Conservation (phyloP, 2,797 vertebrate species). For the Nothura maculosa region DNA sequence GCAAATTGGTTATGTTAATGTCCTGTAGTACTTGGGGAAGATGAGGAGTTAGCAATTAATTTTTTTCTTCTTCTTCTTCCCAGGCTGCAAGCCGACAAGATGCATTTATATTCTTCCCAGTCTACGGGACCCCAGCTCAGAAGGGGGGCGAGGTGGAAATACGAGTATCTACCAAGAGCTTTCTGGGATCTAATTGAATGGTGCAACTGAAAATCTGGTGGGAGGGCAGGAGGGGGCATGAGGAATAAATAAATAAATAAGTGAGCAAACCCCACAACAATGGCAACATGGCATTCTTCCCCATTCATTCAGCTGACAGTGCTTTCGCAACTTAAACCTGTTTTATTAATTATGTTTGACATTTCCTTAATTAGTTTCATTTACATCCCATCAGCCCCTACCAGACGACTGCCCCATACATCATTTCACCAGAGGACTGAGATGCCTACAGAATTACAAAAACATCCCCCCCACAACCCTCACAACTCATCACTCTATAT, state of each 20-base stretch:
- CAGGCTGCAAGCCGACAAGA: constrained; percentile 90
- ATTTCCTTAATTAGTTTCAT: constrained; percentile 92
- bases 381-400: constrained; percentile 91
- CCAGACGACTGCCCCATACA: constrained; percentile 91
- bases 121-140: constrained; percentile 82
- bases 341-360: constrained; percentile 92
- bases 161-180: constrained; percentile 72
- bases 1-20: constrained; percentile 99
- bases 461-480: constrained; percentile 8
- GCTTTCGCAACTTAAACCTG: constrained; percentile 89
- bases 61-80: constrained; percentile 81
- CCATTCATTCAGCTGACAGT: constrained; percentile 87
- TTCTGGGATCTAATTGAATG: constrained; percentile 89
- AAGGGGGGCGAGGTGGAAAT: constrained; percentile 76
- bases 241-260: constrained; percentile 70
- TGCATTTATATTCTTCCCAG: constrained; percentile 93
- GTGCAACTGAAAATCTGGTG: constrained; percentile 73
- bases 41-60: constrained; percentile 96
- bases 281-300: constrained; percentile 79
- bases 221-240: neutral
- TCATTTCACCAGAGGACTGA: constrained; percentile 84
- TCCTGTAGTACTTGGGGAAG: constrained; percentile 96
- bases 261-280: constrained; percentile 64
- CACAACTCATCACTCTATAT: constrained; percentile 40
- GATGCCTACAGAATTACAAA: constrained; percentile 82